Conservation (phyloP, 2,797 vertebrate genomes). For the Halcyon leucocephala region DNA sequence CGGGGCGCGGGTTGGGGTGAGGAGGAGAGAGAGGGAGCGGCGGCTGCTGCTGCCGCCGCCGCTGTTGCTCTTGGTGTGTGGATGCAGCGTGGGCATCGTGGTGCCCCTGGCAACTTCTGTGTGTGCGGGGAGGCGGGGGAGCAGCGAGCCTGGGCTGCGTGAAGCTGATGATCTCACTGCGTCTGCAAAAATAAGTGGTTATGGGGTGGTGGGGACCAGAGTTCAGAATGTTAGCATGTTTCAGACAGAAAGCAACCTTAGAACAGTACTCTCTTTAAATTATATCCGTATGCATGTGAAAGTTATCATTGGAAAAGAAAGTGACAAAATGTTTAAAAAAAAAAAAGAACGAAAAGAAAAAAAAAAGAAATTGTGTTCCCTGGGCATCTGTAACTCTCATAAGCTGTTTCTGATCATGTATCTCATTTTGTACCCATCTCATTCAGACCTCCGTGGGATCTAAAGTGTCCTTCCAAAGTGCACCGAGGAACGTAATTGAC, state of each 20-base stretch:
- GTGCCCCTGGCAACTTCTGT: background rate
- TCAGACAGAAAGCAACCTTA: background rate
- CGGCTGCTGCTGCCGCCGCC: too few relatives aligned
- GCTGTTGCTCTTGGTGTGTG: background rate
- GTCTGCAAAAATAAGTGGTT: background rate
- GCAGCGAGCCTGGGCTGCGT: background rate
- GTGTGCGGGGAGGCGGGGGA: background rate
- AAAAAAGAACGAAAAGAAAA: too few relatives aligned
- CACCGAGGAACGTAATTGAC: fast-evolving
- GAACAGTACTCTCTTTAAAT: fast-evolving
- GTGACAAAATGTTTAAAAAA: background rate
- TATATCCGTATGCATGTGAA: fast-evolving
- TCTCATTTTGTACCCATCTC: background rate
- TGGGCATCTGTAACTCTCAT: background rate
- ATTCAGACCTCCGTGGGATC: background rate
- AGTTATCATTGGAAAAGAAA: background rate
- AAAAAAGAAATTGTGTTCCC: background rate
- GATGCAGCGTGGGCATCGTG: background rate
- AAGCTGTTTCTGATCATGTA: background rate
- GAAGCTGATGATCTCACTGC: background rate
- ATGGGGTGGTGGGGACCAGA: fast-evolving
- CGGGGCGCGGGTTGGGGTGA: background rate
- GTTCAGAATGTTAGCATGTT: background rate
- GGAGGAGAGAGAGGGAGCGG: background rate
- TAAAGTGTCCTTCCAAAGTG: background rate